phyloP scores from a whole-genome alignment of 2,888 invertebrate genomes.

The Drosophila stalkeri region DNA sequence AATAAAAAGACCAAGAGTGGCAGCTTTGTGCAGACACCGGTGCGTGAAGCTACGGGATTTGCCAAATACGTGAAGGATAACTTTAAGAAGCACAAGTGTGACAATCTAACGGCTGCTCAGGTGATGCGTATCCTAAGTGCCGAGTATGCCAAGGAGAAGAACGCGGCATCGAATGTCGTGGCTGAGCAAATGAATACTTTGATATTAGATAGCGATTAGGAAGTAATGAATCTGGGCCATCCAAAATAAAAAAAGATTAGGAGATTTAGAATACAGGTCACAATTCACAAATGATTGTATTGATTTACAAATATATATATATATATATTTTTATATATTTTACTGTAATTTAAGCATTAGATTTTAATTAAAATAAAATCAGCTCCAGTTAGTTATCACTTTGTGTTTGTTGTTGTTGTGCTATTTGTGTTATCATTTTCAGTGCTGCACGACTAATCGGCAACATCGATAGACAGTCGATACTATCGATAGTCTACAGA shows the following conservation, averaged over 20 bases:
- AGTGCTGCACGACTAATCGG: constrained; percentile 13
- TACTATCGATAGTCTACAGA: constrained; percentile 34
- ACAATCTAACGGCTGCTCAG: constrained; percentile 81
- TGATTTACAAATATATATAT: not conserved
- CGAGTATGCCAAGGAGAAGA: constrained; percentile 76
- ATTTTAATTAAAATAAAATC: not conserved
- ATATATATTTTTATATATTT: not conserved
- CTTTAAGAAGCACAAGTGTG: constrained; percentile 80
- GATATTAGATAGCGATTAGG: constrained; percentile 15
- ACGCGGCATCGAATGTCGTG: constrained; percentile 2
- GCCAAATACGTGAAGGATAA: constrained; percentile 85
- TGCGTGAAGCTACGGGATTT: constrained; percentile 82
- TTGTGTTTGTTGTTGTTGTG: too few relatives aligned
- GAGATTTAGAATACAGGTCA: too few relatives aligned
- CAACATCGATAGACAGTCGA: not conserved
- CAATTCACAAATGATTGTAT: not conserved
- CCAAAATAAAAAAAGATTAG: not conserved
- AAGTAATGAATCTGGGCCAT: not conserved
- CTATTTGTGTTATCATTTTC: constrained; percentile 1
- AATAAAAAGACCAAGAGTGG: constrained; percentile 84
- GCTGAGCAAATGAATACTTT: constrained; percentile 31
- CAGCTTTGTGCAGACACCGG: constrained; percentile 78
- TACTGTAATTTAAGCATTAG: not conserved
- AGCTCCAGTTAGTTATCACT: not conserved
- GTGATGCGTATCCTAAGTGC: constrained; percentile 84